Evolutionary conservation across 1,140 invertebrate genomes (phyloP).

Genomic region (Matsumurasca onukii): DNA sequence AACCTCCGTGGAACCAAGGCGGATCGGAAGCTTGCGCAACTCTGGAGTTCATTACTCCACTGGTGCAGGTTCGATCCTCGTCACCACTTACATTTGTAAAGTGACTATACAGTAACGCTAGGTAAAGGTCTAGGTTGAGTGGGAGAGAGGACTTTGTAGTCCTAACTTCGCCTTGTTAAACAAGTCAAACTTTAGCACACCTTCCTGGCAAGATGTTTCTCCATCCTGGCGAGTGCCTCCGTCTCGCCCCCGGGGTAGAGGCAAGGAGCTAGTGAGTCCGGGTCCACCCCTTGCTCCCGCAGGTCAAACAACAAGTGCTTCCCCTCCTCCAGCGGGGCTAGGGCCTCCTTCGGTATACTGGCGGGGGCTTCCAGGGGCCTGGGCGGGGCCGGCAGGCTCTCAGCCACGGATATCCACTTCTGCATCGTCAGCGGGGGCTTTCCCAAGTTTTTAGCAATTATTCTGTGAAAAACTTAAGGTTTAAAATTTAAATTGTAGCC

Average conservation of each 20-base stretch:
- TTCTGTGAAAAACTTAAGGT: conserved; percentile 43
- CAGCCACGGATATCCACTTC: conserved; percentile 63
- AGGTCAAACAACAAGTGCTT: conserved; percentile 81
- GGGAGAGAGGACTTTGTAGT: no score
- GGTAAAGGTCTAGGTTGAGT: no score
- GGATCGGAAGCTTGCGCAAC: no score
- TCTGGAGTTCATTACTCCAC: no score
- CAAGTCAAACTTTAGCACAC: conserved; percentile 54
- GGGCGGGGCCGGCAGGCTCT: conserved; percentile 55
- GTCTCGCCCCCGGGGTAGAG: conserved; percentile 79
- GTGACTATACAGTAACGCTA: no score
- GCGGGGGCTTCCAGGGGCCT: conserved; percentile 52
- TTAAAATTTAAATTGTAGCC: not conserved
- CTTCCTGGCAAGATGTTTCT: conserved; percentile 82
- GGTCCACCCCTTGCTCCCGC: conserved; percentile 85
- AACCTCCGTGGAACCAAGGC: no score
- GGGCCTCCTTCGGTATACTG: conserved; percentile 49
- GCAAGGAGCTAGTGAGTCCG: conserved; percentile 65
- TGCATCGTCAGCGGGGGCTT: conserved; percentile 68
- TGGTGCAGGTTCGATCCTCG: no score
- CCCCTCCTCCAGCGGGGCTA: conserved; percentile 63
- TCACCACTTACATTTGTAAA: no score
- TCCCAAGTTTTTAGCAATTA: conserved; percentile 64
- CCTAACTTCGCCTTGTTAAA: no score
- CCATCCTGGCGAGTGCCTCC: conserved; percentile 74